Conservation (phyloP, 2,113 vertebrate genomes). For the Elephantulus edwardii region DNA sequence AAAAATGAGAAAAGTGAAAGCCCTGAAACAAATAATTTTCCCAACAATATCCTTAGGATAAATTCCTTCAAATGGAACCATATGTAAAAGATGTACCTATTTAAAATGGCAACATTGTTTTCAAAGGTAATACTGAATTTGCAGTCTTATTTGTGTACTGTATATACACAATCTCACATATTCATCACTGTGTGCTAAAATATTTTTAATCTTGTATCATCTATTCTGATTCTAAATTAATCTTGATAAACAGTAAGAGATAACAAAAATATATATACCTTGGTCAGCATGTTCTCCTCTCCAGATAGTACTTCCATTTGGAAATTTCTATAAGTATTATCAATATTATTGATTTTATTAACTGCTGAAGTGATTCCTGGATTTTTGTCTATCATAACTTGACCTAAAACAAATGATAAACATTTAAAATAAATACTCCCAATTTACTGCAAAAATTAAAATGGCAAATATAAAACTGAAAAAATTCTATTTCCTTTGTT, state of each 20-base stretch:
- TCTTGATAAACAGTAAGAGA: not conserved
- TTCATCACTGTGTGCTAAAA: not conserved
- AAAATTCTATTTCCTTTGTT: conserved; percentile 33
- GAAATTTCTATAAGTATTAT: conserved; percentile 94
- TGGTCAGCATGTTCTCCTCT: conserved; percentile 92
- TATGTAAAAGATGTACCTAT: not conserved
- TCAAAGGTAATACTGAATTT: not conserved
- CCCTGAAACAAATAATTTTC: too few species aligned
- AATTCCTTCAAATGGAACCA: not conserved
- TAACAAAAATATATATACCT: conserved; percentile 60
- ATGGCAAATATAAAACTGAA: conserved; percentile 35
- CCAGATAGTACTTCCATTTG: conserved; percentile 96
- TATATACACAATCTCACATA: not conserved
- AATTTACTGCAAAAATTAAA: conserved; percentile 38
- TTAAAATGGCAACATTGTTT: not conserved
- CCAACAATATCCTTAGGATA: conserved; percentile 15
- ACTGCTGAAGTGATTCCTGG: conserved; percentile 95
- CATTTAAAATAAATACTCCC: conserved; percentile 31
- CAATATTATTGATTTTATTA: conserved; percentile 94
- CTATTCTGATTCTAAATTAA: not conserved
- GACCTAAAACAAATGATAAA: conserved; percentile 79
- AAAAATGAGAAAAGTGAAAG: not conserved
- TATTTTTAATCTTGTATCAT: conserved; percentile 19
- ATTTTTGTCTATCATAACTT: conserved; percentile 98
- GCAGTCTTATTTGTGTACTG: not conserved